These are phyloP conservation scores for Aeoliscus strigatus DNA, from an alignment of 2,797 vertebrate species.

Conservation along the genomic window DNA sequence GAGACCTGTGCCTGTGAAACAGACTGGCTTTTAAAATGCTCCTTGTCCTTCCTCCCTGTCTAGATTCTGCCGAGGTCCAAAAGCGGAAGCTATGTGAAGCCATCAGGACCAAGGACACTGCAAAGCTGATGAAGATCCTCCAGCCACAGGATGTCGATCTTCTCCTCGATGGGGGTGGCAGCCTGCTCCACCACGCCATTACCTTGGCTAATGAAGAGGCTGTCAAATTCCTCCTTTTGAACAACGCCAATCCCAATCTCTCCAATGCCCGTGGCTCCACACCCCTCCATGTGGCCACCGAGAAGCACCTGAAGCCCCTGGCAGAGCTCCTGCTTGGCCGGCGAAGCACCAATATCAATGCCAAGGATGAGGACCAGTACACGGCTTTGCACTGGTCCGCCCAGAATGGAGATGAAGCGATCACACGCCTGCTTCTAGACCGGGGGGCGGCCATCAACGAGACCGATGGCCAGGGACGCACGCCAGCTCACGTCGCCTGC, in stretches of 20 bases:
- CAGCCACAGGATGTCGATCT: conserved; percentile 97
- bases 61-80: conserved; percentile 89
- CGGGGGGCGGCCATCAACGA: conserved; percentile 81
- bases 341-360: conserved; percentile 87
- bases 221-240: conserved; percentile 91
- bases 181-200: conserved; percentile 89
- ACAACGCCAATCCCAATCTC: conserved; percentile 89
- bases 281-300: conserved; percentile 88
- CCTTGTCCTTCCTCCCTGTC: neutral
- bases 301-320: conserved; percentile 81
- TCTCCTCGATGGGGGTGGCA: conserved; percentile 83
- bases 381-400: conserved; percentile 94
- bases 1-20: no score
- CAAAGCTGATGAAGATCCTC: conserved; percentile 96
- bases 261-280: conserved; percentile 84
- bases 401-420: conserved; percentile 89
- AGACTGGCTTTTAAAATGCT: no score
- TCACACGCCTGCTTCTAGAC: conserved; percentile 87
- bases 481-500: conserved; percentile 89
- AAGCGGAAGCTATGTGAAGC: conserved; percentile 91
- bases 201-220: conserved; percentile 88
- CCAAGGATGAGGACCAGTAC: conserved; percentile 95
- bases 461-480: conserved; percentile 90
- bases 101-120: conserved; percentile 85
- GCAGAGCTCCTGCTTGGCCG: conserved; percentile 85